Evolutionary conservation across 2,888 invertebrate species (phyloP).

Genomic region (Eristalinus sepulchralis): DNA sequence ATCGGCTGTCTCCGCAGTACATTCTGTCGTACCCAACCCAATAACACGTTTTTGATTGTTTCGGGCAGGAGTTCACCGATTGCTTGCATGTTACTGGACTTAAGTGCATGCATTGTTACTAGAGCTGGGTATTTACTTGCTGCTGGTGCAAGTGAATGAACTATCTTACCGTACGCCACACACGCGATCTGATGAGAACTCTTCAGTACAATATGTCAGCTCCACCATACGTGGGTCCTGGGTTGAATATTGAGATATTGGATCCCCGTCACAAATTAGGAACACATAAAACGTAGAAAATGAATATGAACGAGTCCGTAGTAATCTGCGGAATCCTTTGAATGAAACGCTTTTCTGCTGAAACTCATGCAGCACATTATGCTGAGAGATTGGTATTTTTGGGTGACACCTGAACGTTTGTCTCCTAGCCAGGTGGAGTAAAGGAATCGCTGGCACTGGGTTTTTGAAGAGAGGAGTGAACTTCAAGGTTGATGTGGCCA

Average conservation of each 20-base stretch:
- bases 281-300: constrained; percentile 78
- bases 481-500: constrained; percentile 97
- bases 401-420: constrained; percentile 94
- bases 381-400: constrained; percentile 95
- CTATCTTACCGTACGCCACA: constrained; percentile 82
- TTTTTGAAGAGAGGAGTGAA: constrained; percentile 98
- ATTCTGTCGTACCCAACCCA: too few relatives aligned
- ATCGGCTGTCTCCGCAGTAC: too few relatives aligned
- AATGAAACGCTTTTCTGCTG: constrained; percentile 97
- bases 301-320: constrained; percentile 82
- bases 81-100: too few relatives aligned
- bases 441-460: constrained; percentile 97
- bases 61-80: too few relatives aligned
- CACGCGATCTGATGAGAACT: constrained; percentile 86
- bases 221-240: constrained; percentile 86
- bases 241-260: constrained; percentile 78
- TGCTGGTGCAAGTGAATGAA: constrained; percentile 82
- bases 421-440: constrained; percentile 94
- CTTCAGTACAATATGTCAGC: constrained; percentile 96
- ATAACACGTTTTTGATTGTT: too few relatives aligned
- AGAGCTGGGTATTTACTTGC: too few relatives aligned
- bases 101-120: too few relatives aligned
- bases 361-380: constrained; percentile 85
- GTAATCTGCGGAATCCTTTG: constrained; percentile 91
- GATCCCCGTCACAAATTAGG: constrained; percentile 80